Conservation (phyloP, 1,140 invertebrate genomes). For the Cydia strobilella region DNA sequence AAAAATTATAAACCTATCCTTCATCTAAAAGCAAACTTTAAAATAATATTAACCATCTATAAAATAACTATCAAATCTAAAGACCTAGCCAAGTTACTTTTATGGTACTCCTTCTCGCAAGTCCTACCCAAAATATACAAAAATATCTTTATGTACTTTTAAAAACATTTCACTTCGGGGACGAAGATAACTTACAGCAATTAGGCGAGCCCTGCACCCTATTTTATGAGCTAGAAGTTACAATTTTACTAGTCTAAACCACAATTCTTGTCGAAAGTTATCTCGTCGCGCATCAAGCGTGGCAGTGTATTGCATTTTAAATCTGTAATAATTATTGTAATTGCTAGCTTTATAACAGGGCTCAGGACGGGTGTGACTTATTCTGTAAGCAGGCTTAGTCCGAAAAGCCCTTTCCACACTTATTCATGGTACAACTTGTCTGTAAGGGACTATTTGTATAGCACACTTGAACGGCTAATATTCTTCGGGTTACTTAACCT, state of each 20-base stretch:
- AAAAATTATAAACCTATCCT: slow-evolving; percentile 78
- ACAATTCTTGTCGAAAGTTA: no score
- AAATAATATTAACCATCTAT: slow-evolving; percentile 77
- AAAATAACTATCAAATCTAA: slow-evolving; percentile 79
- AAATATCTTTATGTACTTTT: slow-evolving; percentile 78
- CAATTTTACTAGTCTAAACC: background rate
- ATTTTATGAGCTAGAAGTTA: background rate
- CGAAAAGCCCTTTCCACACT: slow-evolving; percentile 50
- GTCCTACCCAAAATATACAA: slow-evolving; percentile 76
- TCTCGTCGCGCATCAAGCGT: no score
- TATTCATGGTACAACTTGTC: slow-evolving; percentile 55
- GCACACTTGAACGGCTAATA: slow-evolving; percentile 73
- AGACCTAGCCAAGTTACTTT: slow-evolving; percentile 73
- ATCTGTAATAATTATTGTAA: no score
- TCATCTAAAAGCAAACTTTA: slow-evolving; percentile 76
- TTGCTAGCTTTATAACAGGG: background rate
- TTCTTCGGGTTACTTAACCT: slow-evolving; percentile 66
- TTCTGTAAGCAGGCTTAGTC: slow-evolving; percentile 39
- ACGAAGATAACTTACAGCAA: slow-evolving; percentile 48
- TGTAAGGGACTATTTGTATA: slow-evolving; percentile 67
- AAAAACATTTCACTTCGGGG: slow-evolving; percentile 62
- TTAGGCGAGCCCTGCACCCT: background rate
- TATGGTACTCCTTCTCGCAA: slow-evolving; percentile 67
- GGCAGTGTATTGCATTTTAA: no score
- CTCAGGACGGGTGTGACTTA: background rate